A percentile compares a stretch with the other conserved stretches of the same genome.
These are phyloP conservation scores for Parazoanthus swiftii DNA, from an alignment of 92 coral and sea anemone species.

Conservation along the genomic window DNA sequence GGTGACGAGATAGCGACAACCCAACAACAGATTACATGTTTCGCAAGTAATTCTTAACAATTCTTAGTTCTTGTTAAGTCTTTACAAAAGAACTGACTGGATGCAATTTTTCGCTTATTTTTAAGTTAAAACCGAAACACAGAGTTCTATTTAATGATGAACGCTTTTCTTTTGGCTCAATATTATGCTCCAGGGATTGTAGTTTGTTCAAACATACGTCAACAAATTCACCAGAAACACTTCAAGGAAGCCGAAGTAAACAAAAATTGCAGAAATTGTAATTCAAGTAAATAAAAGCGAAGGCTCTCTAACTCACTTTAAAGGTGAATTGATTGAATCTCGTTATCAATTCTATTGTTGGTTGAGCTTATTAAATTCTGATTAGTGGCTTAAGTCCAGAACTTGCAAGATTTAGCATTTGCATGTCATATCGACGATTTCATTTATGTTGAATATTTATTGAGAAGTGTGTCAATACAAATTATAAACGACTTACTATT, in stretches of 20 bases:
- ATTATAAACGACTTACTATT: neutral
- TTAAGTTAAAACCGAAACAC: neutral
- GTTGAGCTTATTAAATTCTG: neutral
- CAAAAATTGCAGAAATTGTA: too few relatives aligned
- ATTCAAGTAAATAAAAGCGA: neutral
- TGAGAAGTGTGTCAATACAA: neutral
- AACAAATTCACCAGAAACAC: neutral
- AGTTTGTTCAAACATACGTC: neutral
- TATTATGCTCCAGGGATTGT: too few relatives aligned
- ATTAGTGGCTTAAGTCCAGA: neutral
- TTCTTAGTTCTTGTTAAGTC: neutral
- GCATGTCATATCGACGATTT: constrained; percentile 7
- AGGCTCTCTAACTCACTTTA: neutral
- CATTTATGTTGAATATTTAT: constrained; percentile 2
- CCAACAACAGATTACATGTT: too few relatives aligned
- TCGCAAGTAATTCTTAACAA: too few relatives aligned
- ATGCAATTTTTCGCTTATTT: neutral
- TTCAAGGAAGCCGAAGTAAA: neutral
- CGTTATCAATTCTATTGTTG: neutral
- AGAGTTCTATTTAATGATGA: neutral
- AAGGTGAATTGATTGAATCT: neutral
- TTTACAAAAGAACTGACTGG: neutral
- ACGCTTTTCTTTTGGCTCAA: too few relatives aligned
- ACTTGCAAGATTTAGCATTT: neutral
- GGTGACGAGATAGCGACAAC: too few relatives aligned